These are phyloP conservation scores for Syrrhaptes paradoxus DNA, from an alignment of 2,113 vertebrate species.

Conservation along the genomic window DNA sequence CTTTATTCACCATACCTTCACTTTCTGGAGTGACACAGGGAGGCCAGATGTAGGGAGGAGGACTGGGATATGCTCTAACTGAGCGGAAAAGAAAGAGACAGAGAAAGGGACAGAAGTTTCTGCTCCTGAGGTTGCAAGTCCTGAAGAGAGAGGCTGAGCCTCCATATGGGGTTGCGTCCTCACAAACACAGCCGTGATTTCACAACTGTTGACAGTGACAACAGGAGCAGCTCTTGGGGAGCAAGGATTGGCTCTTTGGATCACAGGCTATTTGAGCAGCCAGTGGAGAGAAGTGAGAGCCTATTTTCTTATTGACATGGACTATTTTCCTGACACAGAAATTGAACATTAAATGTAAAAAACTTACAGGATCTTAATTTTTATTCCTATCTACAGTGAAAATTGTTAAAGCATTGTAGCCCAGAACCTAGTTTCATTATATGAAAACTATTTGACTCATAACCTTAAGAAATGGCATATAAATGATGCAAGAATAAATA, in stretches of 20 bases:
- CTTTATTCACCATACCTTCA: background rate
- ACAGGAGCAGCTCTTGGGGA: background rate
- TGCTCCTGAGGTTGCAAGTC: background rate
- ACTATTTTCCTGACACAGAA: background rate
- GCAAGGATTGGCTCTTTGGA: background rate
- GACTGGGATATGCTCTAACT: background rate
- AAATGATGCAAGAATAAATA: background rate
- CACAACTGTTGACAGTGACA: background rate
- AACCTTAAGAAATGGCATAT: background rate
- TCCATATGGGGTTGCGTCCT: background rate
- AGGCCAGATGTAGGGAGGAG: background rate
- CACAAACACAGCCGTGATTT: background rate
- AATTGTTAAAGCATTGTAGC: background rate
- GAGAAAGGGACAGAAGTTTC: background rate
- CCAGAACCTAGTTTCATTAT: background rate
- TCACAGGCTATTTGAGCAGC: background rate
- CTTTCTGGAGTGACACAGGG: background rate
- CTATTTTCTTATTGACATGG: background rate
- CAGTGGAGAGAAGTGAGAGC: background rate
- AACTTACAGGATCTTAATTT: background rate
- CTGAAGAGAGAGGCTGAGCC: background rate
- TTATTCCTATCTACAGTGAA: background rate
- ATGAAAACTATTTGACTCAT: background rate
- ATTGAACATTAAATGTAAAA: background rate
- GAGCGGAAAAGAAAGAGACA: background rate